Evolutionary conservation across 2,113 vertebrate species (phyloP), one percentile per base, ranked within the genome.

Genomic region (Mastomys natalensis): DNA sequence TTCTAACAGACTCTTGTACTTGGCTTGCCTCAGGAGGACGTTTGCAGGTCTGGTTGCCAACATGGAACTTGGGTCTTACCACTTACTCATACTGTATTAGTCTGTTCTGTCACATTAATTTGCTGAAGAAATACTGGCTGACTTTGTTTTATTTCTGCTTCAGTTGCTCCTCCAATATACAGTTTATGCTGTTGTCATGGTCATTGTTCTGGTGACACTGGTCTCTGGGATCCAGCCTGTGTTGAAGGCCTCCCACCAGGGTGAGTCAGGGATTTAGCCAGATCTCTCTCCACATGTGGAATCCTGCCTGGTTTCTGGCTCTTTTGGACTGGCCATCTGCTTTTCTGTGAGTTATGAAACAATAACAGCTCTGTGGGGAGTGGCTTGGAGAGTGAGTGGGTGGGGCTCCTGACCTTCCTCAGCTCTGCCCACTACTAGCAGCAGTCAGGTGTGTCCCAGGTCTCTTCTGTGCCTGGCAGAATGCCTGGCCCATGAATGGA

Each of bases 311-410:
- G 15, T 34, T 97, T 90, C 55, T 60, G 5, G 40, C 43, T 62
- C 58, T 87, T 91, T 92, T 17, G 22, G 34, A 45, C 29, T 48
- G 19, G 60, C 48, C 24, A 62, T 55, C 74, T 51, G 37, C 66
- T 76, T 89, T 87, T 53, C 62, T 96, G 19, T 84, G 88, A 89
- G 9, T 88, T 86, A 48, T 53, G 48, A 94, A 74, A 43, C 73
- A 34, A 81, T 53, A 51, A 31, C 16, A 80, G 1, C 2, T 40
- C 48, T 55, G 76, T 87, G 72, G 58, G 15, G 58, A 64, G 37
- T 70, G 10, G 24, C 26, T 24, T 12, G 40, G 62, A 5, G 45
- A 43, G 72, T 70, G 73, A 17, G 11, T 74, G 66, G 26, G 26
- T 64, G 43, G 34, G 16, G 48, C 26, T 81, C 3, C 82, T 45